Base-by-base conservation (phyloP, 2,113 vertebrate genomes). In the Montifringilla adamsi region DNA sequence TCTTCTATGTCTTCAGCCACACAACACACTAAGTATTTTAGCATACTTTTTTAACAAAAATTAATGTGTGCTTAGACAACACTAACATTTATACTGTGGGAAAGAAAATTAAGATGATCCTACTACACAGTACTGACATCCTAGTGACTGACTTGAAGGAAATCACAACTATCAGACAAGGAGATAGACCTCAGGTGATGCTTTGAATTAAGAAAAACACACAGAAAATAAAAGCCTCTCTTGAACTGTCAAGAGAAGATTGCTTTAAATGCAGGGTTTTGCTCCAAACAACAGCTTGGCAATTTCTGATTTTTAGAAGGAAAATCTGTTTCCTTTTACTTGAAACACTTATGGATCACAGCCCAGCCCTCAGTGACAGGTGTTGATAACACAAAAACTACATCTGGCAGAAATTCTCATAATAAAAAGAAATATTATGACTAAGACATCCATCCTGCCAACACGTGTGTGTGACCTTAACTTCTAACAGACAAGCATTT, bases 221-320 rank as follows among this genome's bases (percentile, higher is more conserved):
- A 67, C 17, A 84, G 39, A 87, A 63, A 87, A 68, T 31, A 83
- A 69, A 87, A 55, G 0, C 2, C 11, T 66, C 33, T 59, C 24
- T 66, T 55, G 46, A 85, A 39, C 27, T 1, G 1, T 56, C 74
- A 66, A 26, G 30, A 81, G n/a, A 90, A 70, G 9, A 88, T 76
- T 83, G 60, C 30, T 88, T 91, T 84, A 95, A 95, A 88, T 15
- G 30, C 2, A 0, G 7, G 13, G 35, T 2, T 80, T 79, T 87
- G 37, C 18, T 82, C 30, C 55, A 93, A 91, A 90, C 20, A 90
- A 43, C 82, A 91, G 35, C 39, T 77, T 84, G 60, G 55, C 8
- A 69, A 44, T 90, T 91, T 88, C 85, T 94, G 63, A 86, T 80
- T 94, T 95, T 95, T 78, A 75, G 53, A 70, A 81, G 37, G 55